phyloP scores from a whole-genome alignment of 2,113 vertebrate genomes.

The Lepidothrix coronata region DNA sequence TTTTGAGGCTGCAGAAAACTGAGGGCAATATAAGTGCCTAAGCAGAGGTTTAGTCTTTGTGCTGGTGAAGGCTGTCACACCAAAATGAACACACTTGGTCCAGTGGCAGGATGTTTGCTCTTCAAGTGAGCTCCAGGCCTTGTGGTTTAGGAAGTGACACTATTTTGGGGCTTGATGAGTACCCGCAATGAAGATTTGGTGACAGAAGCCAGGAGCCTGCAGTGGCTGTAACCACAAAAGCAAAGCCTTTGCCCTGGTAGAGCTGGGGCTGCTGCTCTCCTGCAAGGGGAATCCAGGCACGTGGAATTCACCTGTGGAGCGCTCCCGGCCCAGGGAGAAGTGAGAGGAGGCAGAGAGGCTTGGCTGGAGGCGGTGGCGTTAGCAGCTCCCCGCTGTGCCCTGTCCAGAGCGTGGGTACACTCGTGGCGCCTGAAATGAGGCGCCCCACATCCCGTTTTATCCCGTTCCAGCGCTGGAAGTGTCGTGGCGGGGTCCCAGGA shows the following conservation, averaged over 20 bases:
- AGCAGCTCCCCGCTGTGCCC: not conserved
- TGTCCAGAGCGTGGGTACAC: rapidly evolving
- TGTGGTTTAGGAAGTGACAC: not conserved
- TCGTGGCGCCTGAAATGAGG: rapidly evolving
- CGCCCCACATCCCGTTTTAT: rapidly evolving
- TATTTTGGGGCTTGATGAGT: not conserved
- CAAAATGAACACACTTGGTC: not conserved
- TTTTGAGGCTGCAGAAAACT: not conserved
- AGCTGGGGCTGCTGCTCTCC: not conserved
- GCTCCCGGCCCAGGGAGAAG: not conserved
- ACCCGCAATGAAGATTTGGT: not conserved
- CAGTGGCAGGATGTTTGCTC: not conserved
- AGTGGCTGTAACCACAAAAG: not conserved
- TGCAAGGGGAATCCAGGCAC: not conserved
- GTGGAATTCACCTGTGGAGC: not conserved
- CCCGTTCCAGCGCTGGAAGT: rapidly evolving
- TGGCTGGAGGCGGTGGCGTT: not conserved
- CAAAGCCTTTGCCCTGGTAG: not conserved
- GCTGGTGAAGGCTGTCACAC: not conserved
- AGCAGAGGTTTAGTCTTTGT: not conserved
- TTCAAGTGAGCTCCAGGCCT: not conserved
- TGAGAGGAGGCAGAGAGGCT: not conserved
- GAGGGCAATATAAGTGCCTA: too few species aligned
- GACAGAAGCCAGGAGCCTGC: not conserved
- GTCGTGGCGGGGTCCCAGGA: not conserved